phyloP scores from a whole-genome alignment of 2,888 invertebrate species.

The Drosophila putrida region DNA sequence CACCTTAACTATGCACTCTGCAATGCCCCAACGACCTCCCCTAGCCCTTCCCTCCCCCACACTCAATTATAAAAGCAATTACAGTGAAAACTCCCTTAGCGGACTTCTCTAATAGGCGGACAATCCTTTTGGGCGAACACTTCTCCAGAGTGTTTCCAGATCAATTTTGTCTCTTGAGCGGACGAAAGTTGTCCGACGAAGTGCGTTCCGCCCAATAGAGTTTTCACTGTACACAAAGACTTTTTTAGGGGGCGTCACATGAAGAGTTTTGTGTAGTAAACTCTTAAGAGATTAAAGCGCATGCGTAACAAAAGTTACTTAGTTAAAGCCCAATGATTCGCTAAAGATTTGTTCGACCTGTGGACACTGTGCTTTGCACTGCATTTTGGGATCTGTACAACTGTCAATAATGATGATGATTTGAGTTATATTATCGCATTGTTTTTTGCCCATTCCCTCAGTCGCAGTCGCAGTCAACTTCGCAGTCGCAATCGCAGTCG shows the following conservation, averaged over 20 bases:
- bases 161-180: too few relatives aligned
- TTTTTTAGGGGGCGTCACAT: not conserved
- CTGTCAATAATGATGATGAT: slow-evolving; percentile 51
- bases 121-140: too few relatives aligned
- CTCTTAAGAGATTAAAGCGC: slow-evolving; percentile 2
- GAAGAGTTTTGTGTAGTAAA: not conserved
- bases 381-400: slow-evolving; percentile 24
- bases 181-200: too few relatives aligned
- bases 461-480: slow-evolving; percentile 3
- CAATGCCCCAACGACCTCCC: slow-evolving; percentile 1
- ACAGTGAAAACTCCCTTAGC: too few relatives aligned
- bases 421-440: slow-evolving; percentile 58
- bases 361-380: slow-evolving; percentile 20
- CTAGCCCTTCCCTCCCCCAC: not conserved
- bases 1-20: slow-evolving; percentile 9
- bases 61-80: not conserved
- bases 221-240: too few relatives aligned
- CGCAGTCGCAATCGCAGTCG: slow-evolving; percentile 3
- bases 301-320: not conserved
- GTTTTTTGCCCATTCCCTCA: slow-evolving; percentile 31
- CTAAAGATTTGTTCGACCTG: not conserved
- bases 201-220: too few relatives aligned
- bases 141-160: too few relatives aligned
- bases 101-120: too few relatives aligned
- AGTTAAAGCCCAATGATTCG: not conserved